These are phyloP conservation scores for Aselliscus stoliczkanus DNA, from an alignment of 2,797 vertebrate species.

Conservation along the genomic window DNA sequence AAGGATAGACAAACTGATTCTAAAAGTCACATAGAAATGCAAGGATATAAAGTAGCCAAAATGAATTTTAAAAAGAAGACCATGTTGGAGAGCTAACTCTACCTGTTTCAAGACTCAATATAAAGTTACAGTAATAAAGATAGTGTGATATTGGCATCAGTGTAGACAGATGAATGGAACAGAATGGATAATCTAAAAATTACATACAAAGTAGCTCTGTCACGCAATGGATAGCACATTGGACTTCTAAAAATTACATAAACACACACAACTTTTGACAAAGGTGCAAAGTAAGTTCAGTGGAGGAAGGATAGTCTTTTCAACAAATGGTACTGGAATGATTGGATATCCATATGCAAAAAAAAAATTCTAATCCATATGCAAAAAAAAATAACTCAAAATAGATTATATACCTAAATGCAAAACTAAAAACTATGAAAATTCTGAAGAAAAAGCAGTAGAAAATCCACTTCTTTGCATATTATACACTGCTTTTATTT, in stretches of 20 bases:
- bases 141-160: neutral
- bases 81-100: neutral
- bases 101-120: neutral
- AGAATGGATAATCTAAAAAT: neutral
- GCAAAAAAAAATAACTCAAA: neutral
- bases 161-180: neutral
- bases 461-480: neutral
- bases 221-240: too few species aligned
- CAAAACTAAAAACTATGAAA: neutral
- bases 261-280: neutral
- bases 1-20: neutral
- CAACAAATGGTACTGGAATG: neutral
- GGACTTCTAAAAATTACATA: too few species aligned
- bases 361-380: neutral
- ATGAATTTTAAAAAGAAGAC: neutral
- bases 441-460: neutral
- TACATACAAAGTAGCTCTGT: too few species aligned
- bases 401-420: neutral
- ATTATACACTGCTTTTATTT: neutral
- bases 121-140: neutral
- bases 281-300: neutral
- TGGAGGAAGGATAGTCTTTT: neutral
- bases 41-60: neutral
- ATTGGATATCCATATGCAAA: neutral
- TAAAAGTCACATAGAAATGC: slow-evolving; percentile 18